Evolutionary conservation across 2,113 vertebrate genomes (phyloP), one percentile per base, ranked within the genome.

Genomic region (Heterotis niloticus): DNA sequence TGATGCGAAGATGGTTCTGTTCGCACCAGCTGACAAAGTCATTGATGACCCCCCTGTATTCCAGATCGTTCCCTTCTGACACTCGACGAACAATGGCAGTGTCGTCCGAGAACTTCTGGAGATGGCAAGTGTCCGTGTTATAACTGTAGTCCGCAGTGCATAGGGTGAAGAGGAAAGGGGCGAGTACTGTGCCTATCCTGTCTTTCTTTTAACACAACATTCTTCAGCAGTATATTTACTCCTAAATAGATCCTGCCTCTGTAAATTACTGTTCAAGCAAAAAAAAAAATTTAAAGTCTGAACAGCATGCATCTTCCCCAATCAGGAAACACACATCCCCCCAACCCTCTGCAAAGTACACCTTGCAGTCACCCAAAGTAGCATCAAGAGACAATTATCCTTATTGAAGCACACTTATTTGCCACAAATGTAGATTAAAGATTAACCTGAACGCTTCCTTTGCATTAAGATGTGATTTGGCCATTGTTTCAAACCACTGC

Each of bases 261-360:
- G 17, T 56, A 69, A 76, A 34, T 44, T n/a, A 72, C 1, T 26
- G n/a, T 26, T 7, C 34, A 44, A 44, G 34, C 34, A 44, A 44
- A 44, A 44, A 44, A 44, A 44, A 44, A 44, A 44, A 44, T n/a
- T n/a, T n/a, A 44, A 44, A 26, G 44, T 17, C 24, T 81, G 77
- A n/a, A 78, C 7, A 68, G 17, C 14, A 75, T 52, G 12, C 7
- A 20, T 1, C 23, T 18, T 67, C 23, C 26, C 28, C 18, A 29
- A 69, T 54, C 28, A 67, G 65, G 60, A 7, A 18, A 54, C 44
- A 78, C n/a, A 20, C 52, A 79, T 29, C 76, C 44, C 23, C 44
- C 62, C 82, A 83, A 73, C 34, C 81, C 23, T n/a, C 68, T 65
- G 54, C 20, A 28, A 34, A 64, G n/a, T 26, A 23, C 16, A 14